Evolutionary conservation across 2,888 invertebrate species (phyloP), one percentile per base, ranked within the genome.

Genomic region (Cephus spinipes): DNA sequence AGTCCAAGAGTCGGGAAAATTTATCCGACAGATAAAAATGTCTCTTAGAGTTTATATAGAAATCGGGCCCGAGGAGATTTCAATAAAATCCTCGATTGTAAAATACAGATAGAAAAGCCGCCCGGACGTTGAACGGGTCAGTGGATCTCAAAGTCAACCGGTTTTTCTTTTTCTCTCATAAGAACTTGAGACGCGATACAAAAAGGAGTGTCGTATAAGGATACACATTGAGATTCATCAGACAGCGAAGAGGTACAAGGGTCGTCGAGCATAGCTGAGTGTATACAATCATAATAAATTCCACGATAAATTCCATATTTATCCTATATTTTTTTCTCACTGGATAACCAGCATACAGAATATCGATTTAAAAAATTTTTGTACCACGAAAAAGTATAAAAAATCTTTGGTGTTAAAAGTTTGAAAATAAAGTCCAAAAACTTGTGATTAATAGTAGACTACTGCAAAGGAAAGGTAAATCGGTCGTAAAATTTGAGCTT

Each of bases 1-100:
- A 81, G 75, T 76, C 77, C 78, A 76, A 77, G 80, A 83, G 85
- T 79, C 81, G 80, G 82, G 84, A 79, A 87, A 90, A 90, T 90
- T 90, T 89, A 90, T 90, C 89, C 84, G 85, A 80, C 85, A 83
- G 88, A 90, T 90, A 90, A 89, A 90, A 90, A 89, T 88, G 89
- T 89, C 89, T 86, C 84, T 85, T 86, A 83, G 86, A 88, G 89
- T 90, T 89, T 89, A 89, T 89, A 87, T 74, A 75, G 69, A 23
- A 55, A 78, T 76, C 33, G 79, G 77, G 79, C 75, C 76, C 79
- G 79, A 81, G 80, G 81, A 87, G 87, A 90, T 89, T 89, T 90
- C 89, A 90, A 90, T 90, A 89, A 89, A 89, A 89, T 82, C 77
- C 80, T 83, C 86, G 87, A 88, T 88, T 87, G 86, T 88, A 86